Conservation (phyloP, 2,113 vertebrate species). For the Cacatua alba region DNA sequence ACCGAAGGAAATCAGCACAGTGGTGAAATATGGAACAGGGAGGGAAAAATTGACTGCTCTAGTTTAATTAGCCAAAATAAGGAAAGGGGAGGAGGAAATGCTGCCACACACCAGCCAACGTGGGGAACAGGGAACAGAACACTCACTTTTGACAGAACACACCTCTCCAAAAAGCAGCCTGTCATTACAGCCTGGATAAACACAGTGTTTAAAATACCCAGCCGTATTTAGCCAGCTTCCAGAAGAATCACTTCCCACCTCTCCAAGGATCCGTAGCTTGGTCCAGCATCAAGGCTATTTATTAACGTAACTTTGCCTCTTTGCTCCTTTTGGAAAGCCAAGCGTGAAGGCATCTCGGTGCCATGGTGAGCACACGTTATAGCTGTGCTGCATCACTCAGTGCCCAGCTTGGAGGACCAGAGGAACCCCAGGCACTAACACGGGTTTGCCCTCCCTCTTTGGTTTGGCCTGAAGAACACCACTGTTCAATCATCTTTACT, state of each 20-base stretch:
- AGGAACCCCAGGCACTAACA: background rate
- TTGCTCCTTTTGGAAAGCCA: background rate
- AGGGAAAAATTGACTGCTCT: background rate
- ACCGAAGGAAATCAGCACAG: background rate
- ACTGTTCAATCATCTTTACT: background rate
- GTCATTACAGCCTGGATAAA: constrained; percentile 39
- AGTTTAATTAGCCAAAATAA: constrained; percentile 32
- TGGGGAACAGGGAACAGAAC: background rate
- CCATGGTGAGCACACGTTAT: fast-evolving
- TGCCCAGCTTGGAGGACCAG: background rate
- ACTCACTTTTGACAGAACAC: background rate
- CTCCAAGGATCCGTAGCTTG: background rate
- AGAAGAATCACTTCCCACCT: background rate
- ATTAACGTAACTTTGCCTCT: background rate
- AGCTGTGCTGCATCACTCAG: background rate
- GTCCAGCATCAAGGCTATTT: background rate
- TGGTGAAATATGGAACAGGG: background rate
- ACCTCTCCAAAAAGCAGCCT: constrained; percentile 12
- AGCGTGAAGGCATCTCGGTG: background rate
- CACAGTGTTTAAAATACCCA: background rate
- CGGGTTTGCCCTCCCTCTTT: background rate
- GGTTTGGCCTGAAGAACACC: background rate
- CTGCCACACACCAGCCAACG: background rate
- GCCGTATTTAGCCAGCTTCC: background rate
- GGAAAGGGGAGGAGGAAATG: background rate